A percentile compares a stretch with the other conserved stretches of the same genome.
Conservation (phyloP, 2,888 invertebrate genomes). For the Tanypteryx hageni region DNA sequence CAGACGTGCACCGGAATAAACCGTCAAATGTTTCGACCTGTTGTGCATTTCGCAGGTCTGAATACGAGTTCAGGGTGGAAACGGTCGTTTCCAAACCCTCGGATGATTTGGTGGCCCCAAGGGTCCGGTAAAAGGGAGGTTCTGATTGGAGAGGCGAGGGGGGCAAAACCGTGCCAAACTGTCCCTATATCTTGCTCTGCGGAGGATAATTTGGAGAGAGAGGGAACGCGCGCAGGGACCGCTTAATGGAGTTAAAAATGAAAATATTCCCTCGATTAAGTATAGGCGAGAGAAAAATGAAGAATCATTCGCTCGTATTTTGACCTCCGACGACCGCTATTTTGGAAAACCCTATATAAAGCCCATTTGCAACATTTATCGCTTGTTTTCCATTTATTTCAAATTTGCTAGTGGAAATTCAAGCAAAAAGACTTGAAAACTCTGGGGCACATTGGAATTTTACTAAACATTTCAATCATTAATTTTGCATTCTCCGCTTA, state of each 20-base stretch:
- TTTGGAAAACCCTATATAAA: too few relatives aligned
- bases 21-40: conserved; percentile 43
- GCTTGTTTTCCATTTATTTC: too few relatives aligned
- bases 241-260: background rate
- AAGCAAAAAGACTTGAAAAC: too few relatives aligned
- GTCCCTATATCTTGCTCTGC: background rate
- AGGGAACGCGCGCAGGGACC: background rate
- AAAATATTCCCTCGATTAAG: background rate
- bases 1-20: background rate
- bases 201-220: background rate
- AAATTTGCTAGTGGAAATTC: too few relatives aligned
- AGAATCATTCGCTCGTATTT: too few relatives aligned
- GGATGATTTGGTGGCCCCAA: conserved; percentile 10
- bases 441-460: too few relatives aligned
- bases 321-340: too few relatives aligned
- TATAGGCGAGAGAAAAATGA: too few relatives aligned
- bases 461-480: too few relatives aligned
- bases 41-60: conserved; percentile 18
- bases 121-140: background rate
- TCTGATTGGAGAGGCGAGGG: background rate
- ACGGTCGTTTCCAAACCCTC: too few relatives aligned
- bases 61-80: background rate
- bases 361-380: too few relatives aligned
- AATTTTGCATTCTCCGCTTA: too few relatives aligned
- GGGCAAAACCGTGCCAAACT: conserved; percentile 5